Base-by-base conservation (phyloP, 2,888 invertebrate species). In the Drosophila suboccidentalis region DNA sequence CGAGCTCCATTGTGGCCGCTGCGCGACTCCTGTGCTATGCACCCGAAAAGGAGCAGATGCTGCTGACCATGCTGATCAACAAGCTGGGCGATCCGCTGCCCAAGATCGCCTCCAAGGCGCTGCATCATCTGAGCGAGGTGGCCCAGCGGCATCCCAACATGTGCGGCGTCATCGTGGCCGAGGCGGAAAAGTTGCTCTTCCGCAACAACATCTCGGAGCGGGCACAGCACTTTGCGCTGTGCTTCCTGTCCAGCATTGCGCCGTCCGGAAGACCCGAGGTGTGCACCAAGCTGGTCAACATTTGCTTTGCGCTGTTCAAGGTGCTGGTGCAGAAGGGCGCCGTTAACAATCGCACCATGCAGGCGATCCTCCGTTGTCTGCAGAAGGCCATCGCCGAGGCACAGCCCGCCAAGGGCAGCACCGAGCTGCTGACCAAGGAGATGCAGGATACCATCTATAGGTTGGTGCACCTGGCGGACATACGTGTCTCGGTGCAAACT, bases 251-350 rank as follows among this genome's bases (percentile, higher is more conserved):
- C 50, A 97, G 98, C 92, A 96, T 98, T 90, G 95, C 95, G 71
- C 91, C 91, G 0, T 93, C 98, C 41, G 95, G 95, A 6, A 95
- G 95, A 60, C 95, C 96, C 3, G 96, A 97, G 78, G 94, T 98
- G 15, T 98, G 99, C 0, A 95, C 95, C 79, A 96, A 95, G 82
- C 93, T 99, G 36, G 96, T 99, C 47, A 94, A 96, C 75, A 96
- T 99, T 54, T 99, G 99, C 92, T 98, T 99, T 91, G 96, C 97
- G 0, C 97, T 99, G 92, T 99, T 99, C 94, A 98, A 98, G 93
- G 96, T 97, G 53, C 95, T 96, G 63, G 95, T 98, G 5, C 97
- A 98, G 26, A 91, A 91, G 92, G 96, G 96, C 3, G 96, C 97
- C 71, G 95, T 97, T 0, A 96, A 97, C 88, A 96, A 95, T 81